A percentile compares a stretch with the other conserved stretches of the same genome.
Conservation (phyloP, 1,140 invertebrate genomes). For the Eufriesea mexicana region DNA sequence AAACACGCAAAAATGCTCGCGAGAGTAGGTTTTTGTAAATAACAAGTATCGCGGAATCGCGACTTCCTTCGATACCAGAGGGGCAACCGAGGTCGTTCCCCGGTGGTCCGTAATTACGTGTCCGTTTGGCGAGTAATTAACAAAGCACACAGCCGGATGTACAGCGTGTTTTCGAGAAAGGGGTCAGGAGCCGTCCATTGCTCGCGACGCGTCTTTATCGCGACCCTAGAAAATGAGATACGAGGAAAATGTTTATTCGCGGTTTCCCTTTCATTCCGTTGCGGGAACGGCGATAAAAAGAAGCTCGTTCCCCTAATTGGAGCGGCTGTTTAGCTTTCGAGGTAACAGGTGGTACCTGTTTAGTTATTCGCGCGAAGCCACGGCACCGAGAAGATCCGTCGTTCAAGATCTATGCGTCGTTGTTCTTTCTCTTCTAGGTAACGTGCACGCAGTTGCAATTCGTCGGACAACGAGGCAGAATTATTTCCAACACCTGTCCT, state of each 20-base stretch:
- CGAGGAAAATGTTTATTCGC: constrained; percentile 62
- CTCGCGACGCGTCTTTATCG: constrained; percentile 44
- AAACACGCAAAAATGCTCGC: too few species aligned
- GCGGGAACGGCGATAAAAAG: constrained; percentile 62
- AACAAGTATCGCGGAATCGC: background rate
- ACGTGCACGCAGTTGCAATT: background rate
- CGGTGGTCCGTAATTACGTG: background rate
- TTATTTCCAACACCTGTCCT: background rate
- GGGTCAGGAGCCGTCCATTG: constrained; percentile 31
- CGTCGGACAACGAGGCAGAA: too few species aligned
- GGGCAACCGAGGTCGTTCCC: background rate
- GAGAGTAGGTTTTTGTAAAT: background rate
- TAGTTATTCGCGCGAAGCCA: constrained; percentile 53
- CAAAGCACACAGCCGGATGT: background rate
- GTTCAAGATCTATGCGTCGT: background rate
- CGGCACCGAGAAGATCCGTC: constrained; percentile 35
- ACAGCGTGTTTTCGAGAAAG: constrained; percentile 36
- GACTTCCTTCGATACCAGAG: background rate
- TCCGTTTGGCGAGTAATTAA: constrained; percentile 21
- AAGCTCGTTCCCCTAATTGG: constrained; percentile 69
- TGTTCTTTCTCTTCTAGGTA: background rate
- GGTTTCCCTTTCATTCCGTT: constrained; percentile 59
- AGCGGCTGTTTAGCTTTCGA: constrained; percentile 62
- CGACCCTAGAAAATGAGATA: constrained; percentile 51
- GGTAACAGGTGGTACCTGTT: constrained; percentile 67